A percentile compares a stretch with the other conserved stretches of the same genome.
phyloP scores from a whole-genome alignment of 2,797 vertebrate genomes.

The Sebastes hopkinsi region DNA sequence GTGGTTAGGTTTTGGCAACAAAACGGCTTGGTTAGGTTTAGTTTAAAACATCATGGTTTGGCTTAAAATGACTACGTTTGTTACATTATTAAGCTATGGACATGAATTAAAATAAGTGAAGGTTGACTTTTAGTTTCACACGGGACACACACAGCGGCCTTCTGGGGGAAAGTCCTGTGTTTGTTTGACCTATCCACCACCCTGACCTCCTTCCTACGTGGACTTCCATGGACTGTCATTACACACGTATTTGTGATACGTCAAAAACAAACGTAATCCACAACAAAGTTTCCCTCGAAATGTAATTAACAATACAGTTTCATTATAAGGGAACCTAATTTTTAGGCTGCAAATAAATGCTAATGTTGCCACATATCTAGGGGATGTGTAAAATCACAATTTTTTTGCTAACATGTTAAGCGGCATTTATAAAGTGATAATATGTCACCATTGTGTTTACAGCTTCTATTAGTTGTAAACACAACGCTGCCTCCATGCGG shows the following conservation, averaged over 20 bases:
- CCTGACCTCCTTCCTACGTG: no score
- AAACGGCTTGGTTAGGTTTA: no score
- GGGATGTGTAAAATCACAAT: not conserved
- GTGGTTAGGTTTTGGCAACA: no score
- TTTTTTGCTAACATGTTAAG: not conserved
- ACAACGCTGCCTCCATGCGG: no score
- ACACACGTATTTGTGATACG: not conserved
- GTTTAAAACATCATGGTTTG: no score
- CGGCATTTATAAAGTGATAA: not conserved
- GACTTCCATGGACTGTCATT: rapidly evolving
- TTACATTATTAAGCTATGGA: not conserved
- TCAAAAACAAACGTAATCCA: not conserved
- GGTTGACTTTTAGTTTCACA: not conserved
- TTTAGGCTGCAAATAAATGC: not conserved
- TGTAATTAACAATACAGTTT: not conserved
- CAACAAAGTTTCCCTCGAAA: not conserved
- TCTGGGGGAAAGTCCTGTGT: not conserved
- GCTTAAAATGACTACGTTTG: not conserved
- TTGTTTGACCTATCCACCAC: no score
- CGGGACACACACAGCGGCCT: not conserved
- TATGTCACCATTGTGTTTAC: no score
- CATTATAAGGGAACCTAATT: not conserved
- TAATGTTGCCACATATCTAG: not conserved
- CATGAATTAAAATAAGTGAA: not conserved
- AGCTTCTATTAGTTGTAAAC: no score